These are phyloP conservation scores for Holothuria leucospilota DNA, from an alignment of 53 echinoderm and acorn worm species.

Conservation along the genomic window DNA sequence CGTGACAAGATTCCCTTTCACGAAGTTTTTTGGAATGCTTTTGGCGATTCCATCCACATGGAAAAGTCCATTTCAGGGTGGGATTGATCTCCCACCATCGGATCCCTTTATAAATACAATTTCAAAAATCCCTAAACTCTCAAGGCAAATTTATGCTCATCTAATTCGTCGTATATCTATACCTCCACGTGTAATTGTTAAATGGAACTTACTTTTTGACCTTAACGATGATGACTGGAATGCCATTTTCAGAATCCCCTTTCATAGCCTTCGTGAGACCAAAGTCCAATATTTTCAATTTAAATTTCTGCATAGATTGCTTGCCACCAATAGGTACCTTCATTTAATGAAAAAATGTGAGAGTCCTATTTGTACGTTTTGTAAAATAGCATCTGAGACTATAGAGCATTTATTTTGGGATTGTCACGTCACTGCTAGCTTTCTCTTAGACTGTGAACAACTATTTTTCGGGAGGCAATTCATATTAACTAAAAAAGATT, in stretches of 20 bases:
- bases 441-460: too few species aligned
- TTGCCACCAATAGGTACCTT: neutral
- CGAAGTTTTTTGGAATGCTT: neutral
- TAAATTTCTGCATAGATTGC: too few species aligned
- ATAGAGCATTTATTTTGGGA: neutral
- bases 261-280: neutral
- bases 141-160: neutral
- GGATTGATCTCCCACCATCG: too few species aligned
- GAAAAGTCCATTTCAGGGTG: too few species aligned
- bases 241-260: constrained; percentile 5
- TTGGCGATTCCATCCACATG: neutral
- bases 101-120: too few species aligned
- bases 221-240: neutral
- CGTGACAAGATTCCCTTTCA: too few species aligned
- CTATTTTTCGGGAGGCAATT: too few species aligned
- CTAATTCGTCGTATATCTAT: neutral
- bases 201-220: neutral
- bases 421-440: too few species aligned
- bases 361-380: neutral
- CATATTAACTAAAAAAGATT: too few species aligned
- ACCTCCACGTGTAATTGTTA: neutral
- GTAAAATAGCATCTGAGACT: neutral
- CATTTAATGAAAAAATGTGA: neutral
- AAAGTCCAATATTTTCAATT: too few species aligned
- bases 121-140: neutral